phyloP scores from a whole-genome alignment of 2,113 vertebrate species.

The Pelusios castaneus region DNA sequence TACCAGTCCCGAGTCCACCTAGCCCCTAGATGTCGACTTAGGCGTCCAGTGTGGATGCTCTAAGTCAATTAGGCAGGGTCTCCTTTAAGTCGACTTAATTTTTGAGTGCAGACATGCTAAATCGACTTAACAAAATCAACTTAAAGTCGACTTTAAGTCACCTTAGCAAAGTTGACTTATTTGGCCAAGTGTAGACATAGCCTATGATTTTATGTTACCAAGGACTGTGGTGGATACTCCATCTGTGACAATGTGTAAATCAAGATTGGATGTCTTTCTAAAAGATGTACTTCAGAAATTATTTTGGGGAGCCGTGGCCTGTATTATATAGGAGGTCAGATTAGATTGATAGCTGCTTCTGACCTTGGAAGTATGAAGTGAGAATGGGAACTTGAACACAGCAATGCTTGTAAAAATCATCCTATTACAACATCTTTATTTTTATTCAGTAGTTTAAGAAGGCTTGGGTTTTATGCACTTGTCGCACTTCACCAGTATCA shows the following conservation, averaged over 20 bases:
- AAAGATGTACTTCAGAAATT: not conserved
- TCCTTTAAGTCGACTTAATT: no score
- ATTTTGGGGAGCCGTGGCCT: not conserved
- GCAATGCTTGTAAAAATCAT: not conserved
- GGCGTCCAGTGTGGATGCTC: no score
- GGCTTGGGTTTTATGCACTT: not conserved
- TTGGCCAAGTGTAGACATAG: no score
- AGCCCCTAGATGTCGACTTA: no score
- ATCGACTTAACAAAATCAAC: no score
- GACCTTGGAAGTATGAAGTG: not conserved
- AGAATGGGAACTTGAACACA: not conserved
- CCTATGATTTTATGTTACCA: no score
- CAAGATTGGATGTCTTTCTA: not conserved
- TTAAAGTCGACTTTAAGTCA: no score
- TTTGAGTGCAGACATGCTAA: no score
- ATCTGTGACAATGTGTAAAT: not conserved
- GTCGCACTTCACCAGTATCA: not conserved
- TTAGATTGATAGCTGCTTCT: not conserved
- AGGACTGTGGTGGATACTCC: not conserved
- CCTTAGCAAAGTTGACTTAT: no score
- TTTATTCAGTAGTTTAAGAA: not conserved
- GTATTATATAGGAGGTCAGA: not conserved
- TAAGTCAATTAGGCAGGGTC: no score
- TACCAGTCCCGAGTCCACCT: no score
- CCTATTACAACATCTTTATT: not conserved